Base-by-base conservation (phyloP, 1,140 invertebrate genomes). In the Pseudomyrmex flavicornis region DNA sequence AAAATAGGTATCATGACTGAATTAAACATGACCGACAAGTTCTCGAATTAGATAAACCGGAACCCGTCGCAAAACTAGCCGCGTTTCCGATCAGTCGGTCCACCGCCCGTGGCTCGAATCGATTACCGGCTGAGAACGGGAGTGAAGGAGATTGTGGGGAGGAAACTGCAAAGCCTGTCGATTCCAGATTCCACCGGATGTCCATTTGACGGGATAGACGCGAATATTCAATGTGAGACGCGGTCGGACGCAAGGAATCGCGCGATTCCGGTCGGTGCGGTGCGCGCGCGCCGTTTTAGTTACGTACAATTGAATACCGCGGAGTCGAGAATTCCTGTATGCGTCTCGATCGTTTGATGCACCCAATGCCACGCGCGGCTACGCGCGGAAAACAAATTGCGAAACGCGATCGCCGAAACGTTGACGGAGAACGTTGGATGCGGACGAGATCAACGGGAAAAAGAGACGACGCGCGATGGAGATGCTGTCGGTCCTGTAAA, bases 11-110 rank as follows among this genome's bases (percentile, higher is more conserved):
- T 87, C 77, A 54, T 52, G 44, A 13, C 69, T 88, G 86, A 87
- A 88, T 87, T 87, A 88, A 88, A 87, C 86, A 88, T 88, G 86
- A 84, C 69, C 74, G 82, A 84, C 73, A 69, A 63, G 80, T 22
- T 69, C 35, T 35, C 22, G 70, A 74, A 87, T 87, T 88, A 87
- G 86, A 80, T 35, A 35, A 22, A 72, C 44, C 20, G 48, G 61
- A 13, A 4, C 48, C 52, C 7, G 56, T 84, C 65, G 66, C 70
- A 72, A 84, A 75, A 66, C 22, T 66, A 62, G 58, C 17, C 26
- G 76, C 65, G 22, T 58, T 74, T 84, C 59, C 73, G 85, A 56
- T 46, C 58, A 72, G 22, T 26, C 50, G 48, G 70, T 46, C 12
- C 58, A n/a, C 63, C 13, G 52, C 46, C 20, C 50, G 80, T 50